Base-by-base conservation (phyloP, 2,797 vertebrate species). In the Octomys mimax region DNA sequence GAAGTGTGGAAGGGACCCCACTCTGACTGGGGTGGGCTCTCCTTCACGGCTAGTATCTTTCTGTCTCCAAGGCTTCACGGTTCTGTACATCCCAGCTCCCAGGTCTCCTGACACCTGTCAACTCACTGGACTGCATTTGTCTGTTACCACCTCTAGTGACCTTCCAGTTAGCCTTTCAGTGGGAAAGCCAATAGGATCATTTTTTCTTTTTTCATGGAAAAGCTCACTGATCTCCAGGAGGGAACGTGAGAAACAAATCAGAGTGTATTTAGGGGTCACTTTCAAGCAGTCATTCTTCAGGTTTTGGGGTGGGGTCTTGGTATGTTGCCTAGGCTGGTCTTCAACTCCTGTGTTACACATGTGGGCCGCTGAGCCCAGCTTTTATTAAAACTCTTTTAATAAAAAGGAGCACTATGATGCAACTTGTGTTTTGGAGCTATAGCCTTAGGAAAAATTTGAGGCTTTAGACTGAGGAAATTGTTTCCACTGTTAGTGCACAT, bases 221-320 rank as follows among this genome's bases (percentile, higher is more conserved):
- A 5, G 26, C 6, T 28, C 33, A 36, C 77, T 75, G 6, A 49
- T 68, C 24, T 83, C 54, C 18, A 71, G 52, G 36, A 57, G 31
- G 77, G 68, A 82, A 92, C 49, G 46, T 26, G 21, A 62, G 61
- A 93, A 87, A 19, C 19, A 66, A 81, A 85, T 87, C 39, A 90
- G 16, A 71, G 52, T 66, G 90, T 78, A 57, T 62, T 49, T 82
- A 10, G 14, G 1, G 54, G 49, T 88, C 12, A 36, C 12, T 62
- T 21, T 31, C 33, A 87, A 46, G 36, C 18, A 33, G 26, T 61
- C n/a, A 39, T 90, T 70, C 64, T 36, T 79, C 31, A 28, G 36
- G 16, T 70, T 87, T 70, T 78, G 82, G 46, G 22, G 79, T 26
- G 2, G 11, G 10, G 71, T 57, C n/a, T 86, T 31, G 62, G 11